Evolutionary conservation across 2,797 vertebrate species (phyloP).

Genomic region (Heterohyrax brucei): DNA sequence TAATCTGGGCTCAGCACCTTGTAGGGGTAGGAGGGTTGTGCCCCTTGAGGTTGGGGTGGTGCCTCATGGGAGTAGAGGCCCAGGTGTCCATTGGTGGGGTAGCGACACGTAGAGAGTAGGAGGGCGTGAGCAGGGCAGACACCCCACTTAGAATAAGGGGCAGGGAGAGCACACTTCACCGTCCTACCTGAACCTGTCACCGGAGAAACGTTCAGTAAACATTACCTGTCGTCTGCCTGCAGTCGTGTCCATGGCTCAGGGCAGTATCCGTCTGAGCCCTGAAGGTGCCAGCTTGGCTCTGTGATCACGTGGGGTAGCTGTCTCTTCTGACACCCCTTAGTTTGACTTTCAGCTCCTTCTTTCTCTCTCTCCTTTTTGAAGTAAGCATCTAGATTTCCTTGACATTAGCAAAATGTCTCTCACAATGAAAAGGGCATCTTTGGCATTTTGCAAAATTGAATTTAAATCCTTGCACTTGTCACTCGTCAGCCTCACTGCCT

Average conservation of each 20-base stretch:
- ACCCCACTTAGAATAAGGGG: not conserved
- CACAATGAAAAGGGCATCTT: accelerated
- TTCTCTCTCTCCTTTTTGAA: not conserved
- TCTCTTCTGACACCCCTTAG: too few relatives aligned
- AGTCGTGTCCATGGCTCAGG: not conserved
- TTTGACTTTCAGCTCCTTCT: too few relatives aligned
- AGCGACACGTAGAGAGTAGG: too few relatives aligned
- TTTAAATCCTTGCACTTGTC: not conserved
- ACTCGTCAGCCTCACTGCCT: accelerated
- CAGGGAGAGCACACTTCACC: too few relatives aligned
- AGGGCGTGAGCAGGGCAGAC: too few relatives aligned
- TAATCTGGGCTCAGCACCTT: too few relatives aligned
- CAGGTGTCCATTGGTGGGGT: too few relatives aligned
- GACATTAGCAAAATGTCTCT: not conserved
- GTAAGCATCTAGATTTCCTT: not conserved
- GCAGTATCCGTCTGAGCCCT: not conserved
- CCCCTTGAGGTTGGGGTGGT: too few relatives aligned
- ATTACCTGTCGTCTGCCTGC: not conserved
- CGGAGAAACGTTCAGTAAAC: not conserved
- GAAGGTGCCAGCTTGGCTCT: too few relatives aligned
- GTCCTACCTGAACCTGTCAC: not conserved
- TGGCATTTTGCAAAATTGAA: not conserved
- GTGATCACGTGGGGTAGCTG: too few relatives aligned
- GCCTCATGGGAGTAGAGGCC: too few relatives aligned
- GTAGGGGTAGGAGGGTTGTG: too few relatives aligned